Base-by-base conservation (phyloP, 2,797 vertebrate species). In the Tenualosa thibaudeaui region DNA sequence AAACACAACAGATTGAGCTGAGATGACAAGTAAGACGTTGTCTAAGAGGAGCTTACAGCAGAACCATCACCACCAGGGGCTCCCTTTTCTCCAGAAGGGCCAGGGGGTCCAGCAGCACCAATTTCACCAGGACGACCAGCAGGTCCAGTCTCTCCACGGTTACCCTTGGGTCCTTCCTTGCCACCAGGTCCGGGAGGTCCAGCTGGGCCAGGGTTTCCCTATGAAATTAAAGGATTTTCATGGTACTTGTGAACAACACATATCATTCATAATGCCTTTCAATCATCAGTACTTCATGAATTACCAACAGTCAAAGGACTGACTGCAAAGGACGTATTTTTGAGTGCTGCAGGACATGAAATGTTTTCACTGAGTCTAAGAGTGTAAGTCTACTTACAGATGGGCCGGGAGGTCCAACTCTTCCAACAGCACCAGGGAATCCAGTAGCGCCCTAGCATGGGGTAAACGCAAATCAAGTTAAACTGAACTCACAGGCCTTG, bases 401-500 rank as follows among this genome's bases (percentile, higher is more conserved):
- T 88, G 98, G 97, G 93, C 98, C 98, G 0, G 98, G 97, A 90
- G 98, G 95, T 94, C 98, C 98, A 53, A 99, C 97, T 95, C 98
- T 96, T 89, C 98, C 98, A 94, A 96, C 97, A 96, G 96, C 97
- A 94, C 98, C 98, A 94, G 98, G 98, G 95, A 99, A 98, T 89
- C 98, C 98, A 95, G 97, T 97, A 93, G 98, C 97, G 97, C 98
- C 98, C 98, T 99, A 54, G n/a, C 22, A 62, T 62, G 7, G 22
- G 3, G 1, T 24, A 62, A 24, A 62, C 13, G 8, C 4, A n/a
- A 7, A 49, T 31, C 40, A 22, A 17, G 24, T 62, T 62, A 62
- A 62, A 24, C 15, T 2, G 8, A 62, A 62, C 58, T 62, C 58
- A 24, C 58, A 62, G 58, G 22, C n/a, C 7, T n/a, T 62, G 58